Conservation (phyloP, 2,888 invertebrate species). For the Osmoderma eremita region DNA sequence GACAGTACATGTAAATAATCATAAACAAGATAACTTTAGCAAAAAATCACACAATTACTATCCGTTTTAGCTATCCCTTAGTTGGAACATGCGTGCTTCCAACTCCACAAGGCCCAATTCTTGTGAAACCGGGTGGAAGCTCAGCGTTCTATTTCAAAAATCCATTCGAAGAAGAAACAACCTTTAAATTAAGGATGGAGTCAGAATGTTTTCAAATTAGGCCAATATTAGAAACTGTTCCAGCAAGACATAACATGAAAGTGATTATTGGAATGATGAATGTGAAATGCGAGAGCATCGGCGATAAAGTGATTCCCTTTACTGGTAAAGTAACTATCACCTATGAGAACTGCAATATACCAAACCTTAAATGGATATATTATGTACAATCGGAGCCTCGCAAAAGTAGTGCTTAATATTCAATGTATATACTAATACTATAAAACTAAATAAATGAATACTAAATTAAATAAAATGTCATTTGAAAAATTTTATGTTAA, state of each 20-base stretch:
- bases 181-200: constrained; percentile 62
- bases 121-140: constrained; percentile 58
- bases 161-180: constrained; percentile 61
- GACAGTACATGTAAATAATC: constrained; percentile 58
- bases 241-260: constrained; percentile 57
- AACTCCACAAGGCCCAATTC: constrained; percentile 66
- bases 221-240: constrained; percentile 60
- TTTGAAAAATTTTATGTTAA: too few relatives aligned
- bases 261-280: constrained; percentile 47
- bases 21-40: neutral
- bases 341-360: constrained; percentile 43
- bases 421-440: neutral
- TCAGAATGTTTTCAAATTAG: constrained; percentile 62
- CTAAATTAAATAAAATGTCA: neutral
- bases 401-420: constrained; percentile 1
- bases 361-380: constrained; percentile 52
- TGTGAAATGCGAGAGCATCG: constrained; percentile 46
- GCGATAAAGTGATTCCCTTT: constrained; percentile 43
- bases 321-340: constrained; percentile 51
- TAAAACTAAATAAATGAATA: neutral
- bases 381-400: constrained; percentile 51
- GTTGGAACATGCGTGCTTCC: constrained; percentile 63
- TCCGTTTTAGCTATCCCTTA: constrained; percentile 63
- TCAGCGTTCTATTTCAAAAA: constrained; percentile 63
- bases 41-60: too few relatives aligned